Conservation (phyloP, 2,113 vertebrate species). For the Amazona guildingii region DNA sequence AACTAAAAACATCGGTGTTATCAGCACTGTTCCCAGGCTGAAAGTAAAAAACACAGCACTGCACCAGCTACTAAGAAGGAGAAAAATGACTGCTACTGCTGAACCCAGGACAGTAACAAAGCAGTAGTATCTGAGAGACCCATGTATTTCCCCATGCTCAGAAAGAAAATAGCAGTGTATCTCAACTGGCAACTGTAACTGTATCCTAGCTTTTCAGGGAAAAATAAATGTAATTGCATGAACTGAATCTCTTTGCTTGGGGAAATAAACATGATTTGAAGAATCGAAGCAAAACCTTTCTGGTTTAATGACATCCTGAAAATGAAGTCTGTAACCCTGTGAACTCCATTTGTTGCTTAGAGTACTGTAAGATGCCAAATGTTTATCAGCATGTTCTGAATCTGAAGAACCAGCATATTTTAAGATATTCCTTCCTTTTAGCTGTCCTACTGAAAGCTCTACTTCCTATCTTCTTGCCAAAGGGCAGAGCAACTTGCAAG, state of each 20-base stretch:
- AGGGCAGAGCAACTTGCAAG: not conserved
- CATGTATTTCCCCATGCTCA: not conserved
- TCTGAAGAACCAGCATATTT: not conserved
- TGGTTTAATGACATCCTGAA: constrained; percentile 54
- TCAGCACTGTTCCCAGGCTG: too few species aligned
- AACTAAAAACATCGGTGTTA: too few species aligned
- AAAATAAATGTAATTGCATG: not conserved
- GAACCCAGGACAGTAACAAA: not conserved
- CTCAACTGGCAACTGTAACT: not conserved
- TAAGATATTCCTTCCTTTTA: not conserved
- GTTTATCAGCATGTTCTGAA: constrained; percentile 7
- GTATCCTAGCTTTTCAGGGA: not conserved
- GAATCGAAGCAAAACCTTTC: constrained; percentile 26
- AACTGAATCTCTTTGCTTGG: constrained; percentile 14
- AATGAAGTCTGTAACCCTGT: constrained; percentile 49
- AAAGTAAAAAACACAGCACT: too few species aligned
- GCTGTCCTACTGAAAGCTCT: not conserved
- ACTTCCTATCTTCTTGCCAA: not conserved
- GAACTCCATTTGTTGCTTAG: constrained; percentile 61
- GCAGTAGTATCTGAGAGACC: not conserved
- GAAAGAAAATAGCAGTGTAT: constrained; percentile 22
- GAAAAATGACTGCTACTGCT: too few species aligned
- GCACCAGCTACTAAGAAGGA: too few species aligned
- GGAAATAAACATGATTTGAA: constrained; percentile 35
- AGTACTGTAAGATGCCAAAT: constrained; percentile 40